phyloP scores from a whole-genome alignment of 2,113 vertebrate genomes.

The Polypterus senegalus region DNA sequence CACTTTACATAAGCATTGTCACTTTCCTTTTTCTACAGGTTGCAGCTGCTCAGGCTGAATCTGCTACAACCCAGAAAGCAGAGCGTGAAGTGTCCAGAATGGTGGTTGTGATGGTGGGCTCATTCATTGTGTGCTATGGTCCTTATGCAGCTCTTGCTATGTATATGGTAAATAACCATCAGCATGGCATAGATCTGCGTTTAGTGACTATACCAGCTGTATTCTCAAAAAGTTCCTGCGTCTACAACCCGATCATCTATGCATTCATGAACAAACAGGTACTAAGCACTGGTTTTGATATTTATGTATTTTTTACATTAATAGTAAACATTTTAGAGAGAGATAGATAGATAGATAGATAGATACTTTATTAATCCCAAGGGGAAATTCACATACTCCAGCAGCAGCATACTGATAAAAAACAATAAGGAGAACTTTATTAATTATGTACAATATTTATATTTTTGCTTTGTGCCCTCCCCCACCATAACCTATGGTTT shows the following conservation, averaged over 20 bases:
- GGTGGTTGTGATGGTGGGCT: constrained; percentile 67
- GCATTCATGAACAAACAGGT: constrained; percentile 79
- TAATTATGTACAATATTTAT: not conserved
- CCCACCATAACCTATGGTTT: no score
- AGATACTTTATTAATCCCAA: no score
- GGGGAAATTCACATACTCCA: no score
- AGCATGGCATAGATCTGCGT: constrained; percentile 50
- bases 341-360: no score
- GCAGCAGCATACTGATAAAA: no score
- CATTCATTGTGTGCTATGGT: constrained; percentile 56
- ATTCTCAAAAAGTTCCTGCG: constrained; percentile 66
- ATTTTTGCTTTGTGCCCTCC: not conserved
- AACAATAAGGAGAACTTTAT: not conserved
- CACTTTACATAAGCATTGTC: not conserved
- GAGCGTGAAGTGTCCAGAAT: constrained; percentile 65
- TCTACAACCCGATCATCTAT: constrained; percentile 73
- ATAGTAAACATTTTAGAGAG: not conserved
- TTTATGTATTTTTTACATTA: not conserved
- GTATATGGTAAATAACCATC: constrained; percentile 45
- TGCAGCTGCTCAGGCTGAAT: constrained; percentile 67
- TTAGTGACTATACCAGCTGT: constrained; percentile 62
- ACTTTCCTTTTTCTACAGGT: constrained; percentile 35
- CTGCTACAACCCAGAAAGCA: constrained; percentile 65
- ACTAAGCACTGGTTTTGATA: not conserved
- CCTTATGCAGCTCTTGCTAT: constrained; percentile 54